These are phyloP conservation scores for Euproctis similis DNA, from an alignment of 2,888 invertebrate species.

Conservation along the genomic window DNA sequence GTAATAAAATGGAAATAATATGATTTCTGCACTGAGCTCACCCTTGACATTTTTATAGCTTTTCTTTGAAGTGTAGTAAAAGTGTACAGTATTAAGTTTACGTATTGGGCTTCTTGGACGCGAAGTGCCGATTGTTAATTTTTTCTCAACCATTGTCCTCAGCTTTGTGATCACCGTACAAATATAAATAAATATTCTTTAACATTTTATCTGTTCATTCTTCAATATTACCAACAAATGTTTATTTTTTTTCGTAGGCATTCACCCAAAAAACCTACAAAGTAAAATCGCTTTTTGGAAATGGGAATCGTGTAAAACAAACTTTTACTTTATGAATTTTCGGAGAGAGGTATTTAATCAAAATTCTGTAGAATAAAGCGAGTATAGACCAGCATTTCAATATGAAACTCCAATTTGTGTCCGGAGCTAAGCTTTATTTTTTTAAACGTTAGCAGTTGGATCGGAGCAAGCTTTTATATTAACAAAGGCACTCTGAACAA, in stretches of 20 bases:
- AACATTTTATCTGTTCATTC: slow-evolving; percentile 14
- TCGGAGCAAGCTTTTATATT: slow-evolving; percentile 49
- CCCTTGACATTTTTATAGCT: slow-evolving; percentile 54
- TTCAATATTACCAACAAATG: too few relatives aligned
- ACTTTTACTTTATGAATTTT: slow-evolving; percentile 7
- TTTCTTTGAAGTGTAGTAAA: slow-evolving; percentile 44
- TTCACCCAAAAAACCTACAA: slow-evolving; percentile 4
- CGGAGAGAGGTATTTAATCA: slow-evolving; percentile 16
- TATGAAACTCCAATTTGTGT: slow-evolving; percentile 32
- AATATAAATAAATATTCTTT: slow-evolving; percentile 17
- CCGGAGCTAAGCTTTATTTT: slow-evolving; percentile 28
- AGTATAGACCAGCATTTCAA: slow-evolving; percentile 18
- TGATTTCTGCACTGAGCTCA: slow-evolving; percentile 44
- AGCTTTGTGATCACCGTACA: slow-evolving; percentile 25
- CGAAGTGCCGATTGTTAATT: slow-evolving; percentile 32
- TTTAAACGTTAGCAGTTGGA: slow-evolving; percentile 30
- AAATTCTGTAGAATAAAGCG: slow-evolving; percentile 20
- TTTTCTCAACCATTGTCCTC: slow-evolving; percentile 36
- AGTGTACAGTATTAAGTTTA: slow-evolving; percentile 43
- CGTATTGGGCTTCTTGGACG: slow-evolving; percentile 28
- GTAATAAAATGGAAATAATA: slow-evolving; percentile 48
- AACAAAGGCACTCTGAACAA: slow-evolving; percentile 55
- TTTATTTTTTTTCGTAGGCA: slow-evolving; percentile 8
- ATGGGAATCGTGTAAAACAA: slow-evolving; percentile 1
- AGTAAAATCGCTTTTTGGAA: not conserved